Percentiles rank a stretch among this genome's conserved stretches.
Conservation (phyloP, 2,113 vertebrate genomes). For the Odontophorus gujanensis region DNA sequence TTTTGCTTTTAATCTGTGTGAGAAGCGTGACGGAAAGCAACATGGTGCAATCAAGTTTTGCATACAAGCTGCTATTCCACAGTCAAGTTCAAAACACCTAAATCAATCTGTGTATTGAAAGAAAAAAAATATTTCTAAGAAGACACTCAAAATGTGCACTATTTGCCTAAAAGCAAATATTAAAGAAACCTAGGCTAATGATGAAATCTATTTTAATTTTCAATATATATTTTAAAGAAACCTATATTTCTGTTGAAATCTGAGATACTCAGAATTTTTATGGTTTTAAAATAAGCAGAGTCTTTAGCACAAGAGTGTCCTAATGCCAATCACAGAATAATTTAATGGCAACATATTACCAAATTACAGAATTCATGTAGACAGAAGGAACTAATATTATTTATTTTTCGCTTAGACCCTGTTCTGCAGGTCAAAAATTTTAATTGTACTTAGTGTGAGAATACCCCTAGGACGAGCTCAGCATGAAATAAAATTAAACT, state of each 20-base stretch:
- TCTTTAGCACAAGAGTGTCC: background rate
- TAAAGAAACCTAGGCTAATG: background rate
- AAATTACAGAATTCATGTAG: background rate
- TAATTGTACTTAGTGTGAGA: background rate
- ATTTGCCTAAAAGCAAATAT: conserved; percentile 25
- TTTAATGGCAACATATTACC: background rate
- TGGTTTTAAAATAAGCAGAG: background rate
- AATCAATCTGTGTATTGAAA: background rate
- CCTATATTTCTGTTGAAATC: background rate
- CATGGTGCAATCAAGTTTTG: background rate
- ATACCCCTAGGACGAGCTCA: background rate
- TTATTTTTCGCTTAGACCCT: background rate
- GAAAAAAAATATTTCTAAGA: conserved; percentile 9
- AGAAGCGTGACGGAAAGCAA: conserved; percentile 40
- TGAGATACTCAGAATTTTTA: background rate
- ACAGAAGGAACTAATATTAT: background rate
- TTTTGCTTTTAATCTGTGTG: conserved; percentile 23
- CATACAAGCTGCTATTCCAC: background rate
- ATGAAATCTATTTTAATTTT: background rate
- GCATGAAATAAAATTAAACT: background rate
- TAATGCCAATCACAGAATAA: background rate
- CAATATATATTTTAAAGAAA: background rate
- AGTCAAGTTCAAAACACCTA: conserved; percentile 25
- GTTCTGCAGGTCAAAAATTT: background rate
- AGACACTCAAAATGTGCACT: background rate